Conservation (phyloP, 2,113 vertebrate genomes). For the Pachycephala philippinensis region DNA sequence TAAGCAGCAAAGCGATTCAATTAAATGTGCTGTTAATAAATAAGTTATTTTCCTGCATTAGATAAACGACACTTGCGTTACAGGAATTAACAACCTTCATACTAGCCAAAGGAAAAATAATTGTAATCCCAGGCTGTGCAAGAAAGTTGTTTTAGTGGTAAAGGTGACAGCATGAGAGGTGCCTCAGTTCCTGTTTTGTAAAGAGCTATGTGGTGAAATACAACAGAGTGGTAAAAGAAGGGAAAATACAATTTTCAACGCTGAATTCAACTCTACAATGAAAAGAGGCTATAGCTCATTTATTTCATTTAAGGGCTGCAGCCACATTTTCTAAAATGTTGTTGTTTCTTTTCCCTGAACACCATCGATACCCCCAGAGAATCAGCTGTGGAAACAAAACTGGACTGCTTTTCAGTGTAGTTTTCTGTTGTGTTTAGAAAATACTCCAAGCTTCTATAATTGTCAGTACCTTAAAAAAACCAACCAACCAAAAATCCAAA, state of each 20-base stretch:
- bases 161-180: neutral
- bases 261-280: neutral
- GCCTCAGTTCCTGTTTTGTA: neutral
- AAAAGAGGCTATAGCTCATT: neutral
- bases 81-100: neutral
- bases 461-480: neutral
- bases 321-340: neutral
- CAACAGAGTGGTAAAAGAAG: neutral
- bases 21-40: conserved; percentile 20
- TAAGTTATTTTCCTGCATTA: conserved; percentile 7
- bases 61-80: conserved; percentile 4
- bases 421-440: neutral
- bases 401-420: neutral
- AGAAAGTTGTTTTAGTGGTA: neutral
- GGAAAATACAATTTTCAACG: neutral
- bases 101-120: neutral
- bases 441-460: neutral
- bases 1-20: neutral
- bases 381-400: neutral
- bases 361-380: neutral
- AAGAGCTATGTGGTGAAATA: neutral
- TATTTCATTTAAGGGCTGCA: neutral
- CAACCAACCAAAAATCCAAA: neutral
- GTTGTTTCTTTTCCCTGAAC: neutral
- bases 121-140: neutral